These are phyloP conservation scores for Crocodylus rhombifer DNA, from an alignment of 2,797 vertebrate species.

Conservation along the genomic window DNA sequence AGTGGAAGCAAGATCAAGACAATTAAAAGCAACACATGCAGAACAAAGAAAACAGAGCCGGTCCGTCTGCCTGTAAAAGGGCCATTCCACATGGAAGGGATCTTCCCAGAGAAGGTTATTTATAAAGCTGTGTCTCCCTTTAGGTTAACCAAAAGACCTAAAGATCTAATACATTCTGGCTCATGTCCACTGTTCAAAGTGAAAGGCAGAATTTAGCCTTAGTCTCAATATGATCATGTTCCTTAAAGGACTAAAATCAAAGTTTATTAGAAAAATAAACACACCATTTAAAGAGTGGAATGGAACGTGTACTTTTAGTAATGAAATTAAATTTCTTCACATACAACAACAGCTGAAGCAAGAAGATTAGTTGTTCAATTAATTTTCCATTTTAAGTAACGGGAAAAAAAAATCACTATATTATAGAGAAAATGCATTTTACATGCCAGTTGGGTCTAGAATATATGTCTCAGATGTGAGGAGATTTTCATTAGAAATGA, in stretches of 20 bases:
- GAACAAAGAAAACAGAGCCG: not conserved
- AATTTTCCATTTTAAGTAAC: constrained; percentile 46
- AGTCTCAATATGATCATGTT: not conserved
- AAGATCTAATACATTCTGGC: not conserved
- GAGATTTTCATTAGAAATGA: not conserved
- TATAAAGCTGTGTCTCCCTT: not conserved
- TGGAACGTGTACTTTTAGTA: not conserved
- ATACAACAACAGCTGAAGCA: not conserved
- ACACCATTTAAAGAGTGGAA: constrained; percentile 9
- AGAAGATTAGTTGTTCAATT: constrained; percentile 39
- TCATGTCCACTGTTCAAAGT: not conserved
- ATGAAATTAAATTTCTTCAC: constrained; percentile 31
- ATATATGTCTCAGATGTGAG: not conserved
- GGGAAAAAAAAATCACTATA: not conserved
- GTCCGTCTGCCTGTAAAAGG: not conserved
- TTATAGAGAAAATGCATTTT: not conserved
- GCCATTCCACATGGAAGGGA: not conserved
- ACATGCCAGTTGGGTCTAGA: not conserved
- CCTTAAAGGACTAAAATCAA: constrained; percentile 35
- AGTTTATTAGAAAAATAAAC: constrained; percentile 53
- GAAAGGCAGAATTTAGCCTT: not conserved
- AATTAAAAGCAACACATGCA: not conserved
- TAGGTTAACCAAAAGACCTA: constrained; percentile 21
- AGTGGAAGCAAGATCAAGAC: not conserved
- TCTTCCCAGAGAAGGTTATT: not conserved